Base-by-base conservation (phyloP, 2,797 vertebrate species). In the Characodon lateralis region DNA sequence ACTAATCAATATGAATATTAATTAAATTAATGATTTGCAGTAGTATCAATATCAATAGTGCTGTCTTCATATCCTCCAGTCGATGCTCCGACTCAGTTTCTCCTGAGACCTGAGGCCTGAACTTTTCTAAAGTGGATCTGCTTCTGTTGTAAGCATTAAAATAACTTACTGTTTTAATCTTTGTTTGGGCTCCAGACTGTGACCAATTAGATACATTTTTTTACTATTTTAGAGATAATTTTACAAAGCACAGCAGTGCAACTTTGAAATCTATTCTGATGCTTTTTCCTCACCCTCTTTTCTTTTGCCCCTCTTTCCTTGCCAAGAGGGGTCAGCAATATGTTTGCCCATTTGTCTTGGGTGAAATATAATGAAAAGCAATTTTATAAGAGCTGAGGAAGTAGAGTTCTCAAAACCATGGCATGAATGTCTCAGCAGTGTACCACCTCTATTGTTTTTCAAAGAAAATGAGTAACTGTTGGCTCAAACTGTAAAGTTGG, bases 371-470 rank as follows among this genome's bases (percentile, higher is more conserved):
- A 43, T 43, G 65, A 16, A 39, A n/a, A 10, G n/a, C 5, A 43
- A 26, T 14, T 69, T 69, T 48, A 24, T 6, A 68, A 43, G 10
- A 24, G 41, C 24, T n/a, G n/a, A 16, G 65, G 43, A 68, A 68
- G 22, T n/a, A 43, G 41, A 69, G 41, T 69, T 46, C 66, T 69
- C 43, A 68, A 68, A 68, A 68, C 39, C n/a, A 7, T 43, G 46
- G n/a, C 66, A 26, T 69, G 41, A 68, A 6, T 26, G 41, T 48
- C 22, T 43, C 41, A 26, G 41, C 66, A 69, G 41, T 20, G 39
- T 66, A 66, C 63, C 35, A 20, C 35, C 35, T 16, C 63, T 66
- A 66, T 66, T 66, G 35, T 66, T 41, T 66, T 66, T 66, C 35
- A 66, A 41, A 66, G 24, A 35, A 66, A 41, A 41, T 13, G 18